Evolutionary conservation across 2,113 vertebrate genomes (phyloP).

Genomic region (Capreolus pygargus): DNA sequence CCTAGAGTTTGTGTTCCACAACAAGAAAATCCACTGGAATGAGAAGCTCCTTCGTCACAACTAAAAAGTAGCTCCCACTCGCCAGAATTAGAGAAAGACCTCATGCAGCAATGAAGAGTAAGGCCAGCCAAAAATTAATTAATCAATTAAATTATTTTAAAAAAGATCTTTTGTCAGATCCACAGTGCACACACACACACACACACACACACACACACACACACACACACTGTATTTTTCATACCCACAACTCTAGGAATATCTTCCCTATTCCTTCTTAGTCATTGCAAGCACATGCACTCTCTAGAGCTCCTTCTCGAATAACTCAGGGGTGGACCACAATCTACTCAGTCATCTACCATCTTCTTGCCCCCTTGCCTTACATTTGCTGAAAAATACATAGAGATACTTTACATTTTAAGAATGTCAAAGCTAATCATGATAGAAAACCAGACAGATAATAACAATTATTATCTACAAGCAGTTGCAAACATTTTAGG

Average conservation of each 20-base stretch:
- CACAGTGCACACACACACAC: neutral
- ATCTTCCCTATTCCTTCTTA: neutral
- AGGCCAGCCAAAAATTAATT: neutral
- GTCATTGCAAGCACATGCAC: neutral
- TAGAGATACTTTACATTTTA: neutral
- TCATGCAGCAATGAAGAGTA: neutral
- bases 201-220: neutral
- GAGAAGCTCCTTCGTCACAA: neutral
- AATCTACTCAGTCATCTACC: too few species aligned
- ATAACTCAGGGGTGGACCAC: neutral
- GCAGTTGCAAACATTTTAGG: neutral
- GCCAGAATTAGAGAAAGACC: neutral
- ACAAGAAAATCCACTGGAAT: neutral
- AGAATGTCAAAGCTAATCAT: neutral
- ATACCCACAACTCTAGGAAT: neutral
- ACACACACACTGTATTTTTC: neutral
- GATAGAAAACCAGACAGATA: neutral
- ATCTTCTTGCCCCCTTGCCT: accelerated
- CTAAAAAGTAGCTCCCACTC: neutral
- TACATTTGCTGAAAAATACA: neutral
- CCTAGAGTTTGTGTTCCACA: neutral
- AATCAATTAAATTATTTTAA: neutral
- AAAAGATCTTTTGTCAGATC: neutral
- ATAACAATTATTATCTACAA: neutral
- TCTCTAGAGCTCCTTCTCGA: neutral